These are phyloP conservation scores for Platichthys flesus DNA, from an alignment of 2,113 vertebrate genomes.

Conservation along the genomic window DNA sequence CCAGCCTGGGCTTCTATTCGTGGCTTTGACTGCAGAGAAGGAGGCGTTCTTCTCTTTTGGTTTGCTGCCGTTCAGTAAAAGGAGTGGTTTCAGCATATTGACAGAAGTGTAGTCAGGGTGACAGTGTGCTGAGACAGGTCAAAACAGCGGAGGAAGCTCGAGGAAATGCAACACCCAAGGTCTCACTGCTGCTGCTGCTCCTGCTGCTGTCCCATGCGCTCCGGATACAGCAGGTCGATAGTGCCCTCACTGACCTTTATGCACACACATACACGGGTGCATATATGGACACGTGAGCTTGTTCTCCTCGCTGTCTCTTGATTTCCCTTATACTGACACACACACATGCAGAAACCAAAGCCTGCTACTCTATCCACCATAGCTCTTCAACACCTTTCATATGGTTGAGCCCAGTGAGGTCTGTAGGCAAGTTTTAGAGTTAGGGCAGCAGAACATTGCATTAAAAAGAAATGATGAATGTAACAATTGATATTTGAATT, in stretches of 20 bases:
- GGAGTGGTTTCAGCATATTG: slow-evolving; percentile 71
- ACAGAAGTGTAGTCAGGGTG: slow-evolving; percentile 71
- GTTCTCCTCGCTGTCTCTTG: slow-evolving; percentile 12
- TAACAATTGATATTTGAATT: neutral
- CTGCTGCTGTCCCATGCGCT: slow-evolving; percentile 48
- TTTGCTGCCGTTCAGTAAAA: slow-evolving; percentile 46
- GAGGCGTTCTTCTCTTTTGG: slow-evolving; percentile 25
- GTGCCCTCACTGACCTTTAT: slow-evolving; percentile 68
- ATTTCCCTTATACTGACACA: slow-evolving; percentile 9
- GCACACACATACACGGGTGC: slow-evolving; percentile 16
- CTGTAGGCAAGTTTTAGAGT: neutral
- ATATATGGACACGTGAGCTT: slow-evolving; percentile 21
- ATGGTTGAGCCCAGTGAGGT: neutral
- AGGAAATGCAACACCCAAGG: slow-evolving; percentile 72
- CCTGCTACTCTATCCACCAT: neutral
- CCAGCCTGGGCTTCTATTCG: slow-evolving; percentile 26
- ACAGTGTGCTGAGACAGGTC: slow-evolving; percentile 72
- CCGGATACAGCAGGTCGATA: slow-evolving; percentile 63
- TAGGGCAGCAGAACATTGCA: neutral
- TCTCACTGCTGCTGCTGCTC: slow-evolving; percentile 31
- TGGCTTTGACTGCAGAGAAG: slow-evolving; percentile 44
- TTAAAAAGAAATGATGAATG: neutral
- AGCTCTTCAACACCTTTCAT: neutral
- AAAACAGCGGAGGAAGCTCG: slow-evolving; percentile 46
- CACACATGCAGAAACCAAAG: slow-evolving; percentile 9